These are phyloP conservation scores for Acanthopagrus latus DNA, from an alignment of 2,797 vertebrate species.

Conservation along the genomic window DNA sequence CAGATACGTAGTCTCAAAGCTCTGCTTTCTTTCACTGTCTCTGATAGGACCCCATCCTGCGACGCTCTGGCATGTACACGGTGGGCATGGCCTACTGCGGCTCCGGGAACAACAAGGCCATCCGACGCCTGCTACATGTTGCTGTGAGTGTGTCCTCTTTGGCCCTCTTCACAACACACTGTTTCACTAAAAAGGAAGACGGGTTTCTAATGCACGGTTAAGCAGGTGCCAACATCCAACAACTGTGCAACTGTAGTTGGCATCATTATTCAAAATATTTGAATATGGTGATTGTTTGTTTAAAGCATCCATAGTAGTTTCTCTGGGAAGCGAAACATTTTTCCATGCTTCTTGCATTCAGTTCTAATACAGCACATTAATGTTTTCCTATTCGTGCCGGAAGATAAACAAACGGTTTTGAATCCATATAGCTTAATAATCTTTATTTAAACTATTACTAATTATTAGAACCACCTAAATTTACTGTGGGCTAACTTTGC, in stretches of 20 bases:
- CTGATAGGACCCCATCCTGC: slow-evolving; percentile 91
- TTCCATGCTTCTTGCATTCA: background rate
- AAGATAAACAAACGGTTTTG: background rate
- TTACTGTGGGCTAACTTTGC: background rate
- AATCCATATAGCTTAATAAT: background rate
- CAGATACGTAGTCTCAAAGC: slow-evolving; percentile 55
- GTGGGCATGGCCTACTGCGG: slow-evolving; percentile 99
- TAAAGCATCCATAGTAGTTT: background rate
- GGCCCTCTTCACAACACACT: slow-evolving; percentile 12
- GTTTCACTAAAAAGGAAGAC: slow-evolving; percentile 11
- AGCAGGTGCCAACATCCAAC: background rate
- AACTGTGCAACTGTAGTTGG: background rate
- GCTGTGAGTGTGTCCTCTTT: slow-evolving; percentile 90
- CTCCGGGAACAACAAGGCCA: slow-evolving; percentile 99
- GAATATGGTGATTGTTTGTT: background rate
- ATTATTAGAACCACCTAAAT: background rate
- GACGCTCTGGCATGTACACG: slow-evolving; percentile 98
- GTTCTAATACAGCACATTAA: background rate
- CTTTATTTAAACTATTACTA: background rate
- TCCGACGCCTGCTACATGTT: slow-evolving; percentile 96
- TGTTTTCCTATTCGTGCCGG: background rate
- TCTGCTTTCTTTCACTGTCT: slow-evolving; percentile 77
- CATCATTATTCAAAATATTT: slow-evolving; percentile 12
- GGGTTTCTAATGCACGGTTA: slow-evolving; percentile 43
- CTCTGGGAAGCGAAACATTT: background rate